A percentile compares a stretch with the other conserved stretches of the same genome.
These are phyloP conservation scores for Nomada hirtipes DNA, from an alignment of 2,888 invertebrate species.

Conservation along the genomic window DNA sequence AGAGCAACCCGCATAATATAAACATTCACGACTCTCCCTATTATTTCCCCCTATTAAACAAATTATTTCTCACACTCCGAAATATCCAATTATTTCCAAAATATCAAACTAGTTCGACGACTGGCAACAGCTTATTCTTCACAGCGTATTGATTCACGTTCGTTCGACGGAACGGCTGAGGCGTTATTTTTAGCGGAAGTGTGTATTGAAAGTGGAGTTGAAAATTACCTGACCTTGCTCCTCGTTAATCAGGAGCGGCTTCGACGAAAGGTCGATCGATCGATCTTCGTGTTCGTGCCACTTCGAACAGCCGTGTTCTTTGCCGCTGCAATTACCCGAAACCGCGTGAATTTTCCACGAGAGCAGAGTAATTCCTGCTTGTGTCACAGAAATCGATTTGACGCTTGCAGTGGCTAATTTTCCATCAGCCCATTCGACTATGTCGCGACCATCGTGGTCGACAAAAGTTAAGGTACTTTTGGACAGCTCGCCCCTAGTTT, in stretches of 20 bases:
- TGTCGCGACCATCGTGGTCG: conserved; percentile 14
- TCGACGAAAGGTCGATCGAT: conserved; percentile 56
- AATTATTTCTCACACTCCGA: not conserved
- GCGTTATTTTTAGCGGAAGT: conserved; percentile 51
- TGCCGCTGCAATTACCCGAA: conserved; percentile 27
- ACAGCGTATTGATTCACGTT: conserved; percentile 54
- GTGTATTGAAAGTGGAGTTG: conserved; percentile 59
- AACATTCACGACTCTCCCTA: no score
- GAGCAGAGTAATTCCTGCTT: not conserved
- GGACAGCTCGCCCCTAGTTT: not conserved
- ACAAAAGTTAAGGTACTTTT: conserved; percentile 24
- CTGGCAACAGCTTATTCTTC: conserved; percentile 44
- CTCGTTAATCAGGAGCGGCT: conserved; percentile 53
- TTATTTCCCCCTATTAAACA: no score
- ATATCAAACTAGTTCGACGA: conserved; percentile 11
- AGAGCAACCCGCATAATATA: no score
- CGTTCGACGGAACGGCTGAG: conserved; percentile 20
- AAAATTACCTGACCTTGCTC: conserved; percentile 60
- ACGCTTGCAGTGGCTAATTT: not conserved
- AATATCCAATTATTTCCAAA: not conserved
- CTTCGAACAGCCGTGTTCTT: not conserved
- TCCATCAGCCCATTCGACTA: not conserved
- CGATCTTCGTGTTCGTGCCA: conserved; percentile 33
- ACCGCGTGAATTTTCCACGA: conserved; percentile 21
- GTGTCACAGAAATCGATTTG: conserved; percentile 17